These are phyloP conservation scores for Psittacula cyanocephala DNA, from an alignment of 2,113 vertebrate species.

Conservation along the genomic window DNA sequence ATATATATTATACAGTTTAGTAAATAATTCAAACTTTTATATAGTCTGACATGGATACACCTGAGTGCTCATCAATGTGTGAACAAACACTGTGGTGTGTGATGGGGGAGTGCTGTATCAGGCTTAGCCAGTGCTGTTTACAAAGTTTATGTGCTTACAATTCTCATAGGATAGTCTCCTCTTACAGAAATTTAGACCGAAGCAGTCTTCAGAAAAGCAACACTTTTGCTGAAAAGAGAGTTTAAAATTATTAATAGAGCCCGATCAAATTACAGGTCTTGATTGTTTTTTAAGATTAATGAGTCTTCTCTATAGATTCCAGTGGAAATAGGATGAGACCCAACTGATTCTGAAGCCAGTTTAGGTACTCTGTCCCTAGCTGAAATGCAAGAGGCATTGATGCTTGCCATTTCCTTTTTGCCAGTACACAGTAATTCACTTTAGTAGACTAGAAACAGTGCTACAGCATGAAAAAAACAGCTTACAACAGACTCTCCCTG, in stretches of 20 bases:
- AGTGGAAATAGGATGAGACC: not conserved
- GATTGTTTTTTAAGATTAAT: not conserved
- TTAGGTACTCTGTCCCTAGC: not conserved
- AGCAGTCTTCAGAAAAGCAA: not conserved
- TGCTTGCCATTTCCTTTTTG: not conserved
- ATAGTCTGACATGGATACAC: not conserved
- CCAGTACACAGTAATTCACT: not conserved
- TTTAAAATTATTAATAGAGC: not conserved
- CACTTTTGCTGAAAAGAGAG: not conserved
- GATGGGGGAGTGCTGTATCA: rapidly evolving
- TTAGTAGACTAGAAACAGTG: constrained; percentile 7
- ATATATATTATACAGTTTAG: not conserved
- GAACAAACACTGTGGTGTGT: not conserved
- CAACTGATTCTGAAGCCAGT: not conserved
- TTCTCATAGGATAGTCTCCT: not conserved
- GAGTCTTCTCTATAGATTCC: not conserved
- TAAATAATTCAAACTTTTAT: not conserved
- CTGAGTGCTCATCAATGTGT: not conserved
- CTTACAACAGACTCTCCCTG: constrained; percentile 2
- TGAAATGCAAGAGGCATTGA: not conserved
- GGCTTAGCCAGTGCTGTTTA: rapidly evolving
- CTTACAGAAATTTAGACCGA: not conserved
- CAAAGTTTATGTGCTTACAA: not conserved
- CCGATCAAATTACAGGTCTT: not conserved
- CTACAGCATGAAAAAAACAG: not conserved